Conservation (phyloP, 2,797 vertebrate species). For the Poecilia velifera region DNA sequence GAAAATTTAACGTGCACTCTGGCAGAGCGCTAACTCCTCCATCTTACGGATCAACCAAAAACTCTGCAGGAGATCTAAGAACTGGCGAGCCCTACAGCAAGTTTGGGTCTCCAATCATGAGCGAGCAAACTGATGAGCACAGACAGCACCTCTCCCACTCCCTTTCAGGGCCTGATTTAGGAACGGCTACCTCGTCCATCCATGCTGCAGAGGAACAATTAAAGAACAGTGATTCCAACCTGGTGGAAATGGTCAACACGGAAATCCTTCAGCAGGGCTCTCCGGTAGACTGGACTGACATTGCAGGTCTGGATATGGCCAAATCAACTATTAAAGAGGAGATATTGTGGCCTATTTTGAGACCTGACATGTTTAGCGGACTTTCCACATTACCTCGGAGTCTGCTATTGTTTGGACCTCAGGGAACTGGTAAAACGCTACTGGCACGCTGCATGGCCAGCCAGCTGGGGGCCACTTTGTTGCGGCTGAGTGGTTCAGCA, state of each 20-base stretch:
- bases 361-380: conserved; percentile 96
- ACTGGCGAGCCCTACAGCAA: conserved; percentile 91
- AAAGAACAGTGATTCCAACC: conserved; percentile 93
- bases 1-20: conserved; percentile 94
- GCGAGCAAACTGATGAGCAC: conserved; percentile 90
- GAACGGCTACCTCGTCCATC: conserved; percentile 93
- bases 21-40: conserved; percentile 92
- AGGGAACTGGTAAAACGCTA: conserved; percentile 97
- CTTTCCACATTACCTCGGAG: conserved; percentile 94
- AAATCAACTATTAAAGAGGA: conserved; percentile 98
- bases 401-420: conserved; percentile 98
- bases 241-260: conserved; percentile 96
- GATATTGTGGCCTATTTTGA: conserved; percentile 97
- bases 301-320: conserved; percentile 95
- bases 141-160: conserved; percentile 91
- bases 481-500: conserved; percentile 91
- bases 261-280: conserved; percentile 96
- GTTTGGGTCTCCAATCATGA: conserved; percentile 90
- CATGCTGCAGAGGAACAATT: conserved; percentile 95
- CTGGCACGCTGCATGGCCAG: conserved; percentile 95
- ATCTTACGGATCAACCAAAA: conserved; percentile 92
- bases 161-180: conserved; percentile 88
- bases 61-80: conserved; percentile 87
- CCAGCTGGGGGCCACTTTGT: conserved; percentile 95
- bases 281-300: conserved; percentile 98